Percentiles rank a stretch among this genome's conserved stretches.
phyloP scores from a whole-genome alignment of 2,888 invertebrate species.

The Saturnia pavonia region DNA sequence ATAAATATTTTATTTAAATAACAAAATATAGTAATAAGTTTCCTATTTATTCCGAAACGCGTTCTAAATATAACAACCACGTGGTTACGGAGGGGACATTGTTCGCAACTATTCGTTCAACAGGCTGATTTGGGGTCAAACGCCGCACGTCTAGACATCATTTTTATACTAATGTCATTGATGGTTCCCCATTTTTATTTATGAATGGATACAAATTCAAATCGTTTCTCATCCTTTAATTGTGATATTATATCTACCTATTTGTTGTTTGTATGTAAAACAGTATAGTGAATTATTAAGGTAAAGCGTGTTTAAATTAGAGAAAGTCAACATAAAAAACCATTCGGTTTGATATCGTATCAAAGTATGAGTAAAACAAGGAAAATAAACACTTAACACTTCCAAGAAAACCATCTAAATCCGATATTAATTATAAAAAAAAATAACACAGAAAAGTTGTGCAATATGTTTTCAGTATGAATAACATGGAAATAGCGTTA shows the following conservation, averaged over 20 bases:
- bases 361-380: background rate
- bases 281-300: background rate
- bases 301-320: conserved; percentile 1
- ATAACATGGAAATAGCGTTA: conserved; percentile 29
- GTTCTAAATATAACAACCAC: conserved; percentile 64
- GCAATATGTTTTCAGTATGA: conserved; percentile 50
- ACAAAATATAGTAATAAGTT: background rate
- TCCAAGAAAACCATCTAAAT: background rate
- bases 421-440: background rate
- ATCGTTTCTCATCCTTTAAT: background rate
- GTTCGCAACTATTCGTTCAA: conserved; percentile 47
- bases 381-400: background rate
- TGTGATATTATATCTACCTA: background rate
- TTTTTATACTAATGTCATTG: conserved; percentile 17
- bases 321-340: background rate
- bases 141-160: conserved; percentile 51
- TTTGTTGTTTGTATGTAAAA: background rate
- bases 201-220: conserved; percentile 4
- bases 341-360: background rate
- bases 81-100: conserved; percentile 62
- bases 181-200: conserved; percentile 4
- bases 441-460: conserved; percentile 38
- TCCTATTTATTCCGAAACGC: conserved; percentile 1
- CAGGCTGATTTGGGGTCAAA: conserved; percentile 65
- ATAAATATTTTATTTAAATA: background rate